Evolutionary conservation across 2,888 invertebrate genomes (phyloP), one percentile per base, ranked within the genome.

Genomic region (Lochmaea capreae): DNA sequence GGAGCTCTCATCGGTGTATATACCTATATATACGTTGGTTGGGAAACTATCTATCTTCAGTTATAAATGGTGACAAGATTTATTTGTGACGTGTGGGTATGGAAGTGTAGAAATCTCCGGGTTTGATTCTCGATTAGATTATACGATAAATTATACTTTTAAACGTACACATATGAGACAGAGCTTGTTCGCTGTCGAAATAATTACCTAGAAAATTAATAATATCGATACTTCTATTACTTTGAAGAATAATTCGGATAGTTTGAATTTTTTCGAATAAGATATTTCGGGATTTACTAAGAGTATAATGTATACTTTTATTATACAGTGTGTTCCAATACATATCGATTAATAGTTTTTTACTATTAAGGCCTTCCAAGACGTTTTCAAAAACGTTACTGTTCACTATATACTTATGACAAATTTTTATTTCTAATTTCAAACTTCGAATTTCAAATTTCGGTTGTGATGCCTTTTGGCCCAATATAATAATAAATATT

Each of bases 61-160:
- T 75, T 75, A 78, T 78, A 78, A 78, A 78, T 78, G 75, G 75
- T 77, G 72, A 77, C 75, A 73, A 74, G 76, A 78, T 78, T 78
- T 78, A 78, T 78, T 72, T 71, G 72, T 72, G 78, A 78, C 78
- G 67, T 74, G 75, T 65, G 72, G 72, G 69, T 75, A 76, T 76
- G 76, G 75, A 78, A 76, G 78, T 77, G 78, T 72, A 74, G 78
- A 78, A 76, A 76, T 75, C 75, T 75, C 59, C 73, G 74, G 65
- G 74, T 76, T 77, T 72, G 77, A 77, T 76, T 74, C 74, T 72
- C 77, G 77, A 77, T 77, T 76, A 77, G 77, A 77, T 77, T 72
- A 62, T 46, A 49, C 73, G 77, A 77, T 77, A 77, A 77, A 72
- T 77, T 75, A 77, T 75, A 70, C 73, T 75, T 75, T 73, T 67